Conservation (phyloP, 2,113 vertebrate species). For the Pollimyrus isidori region DNA sequence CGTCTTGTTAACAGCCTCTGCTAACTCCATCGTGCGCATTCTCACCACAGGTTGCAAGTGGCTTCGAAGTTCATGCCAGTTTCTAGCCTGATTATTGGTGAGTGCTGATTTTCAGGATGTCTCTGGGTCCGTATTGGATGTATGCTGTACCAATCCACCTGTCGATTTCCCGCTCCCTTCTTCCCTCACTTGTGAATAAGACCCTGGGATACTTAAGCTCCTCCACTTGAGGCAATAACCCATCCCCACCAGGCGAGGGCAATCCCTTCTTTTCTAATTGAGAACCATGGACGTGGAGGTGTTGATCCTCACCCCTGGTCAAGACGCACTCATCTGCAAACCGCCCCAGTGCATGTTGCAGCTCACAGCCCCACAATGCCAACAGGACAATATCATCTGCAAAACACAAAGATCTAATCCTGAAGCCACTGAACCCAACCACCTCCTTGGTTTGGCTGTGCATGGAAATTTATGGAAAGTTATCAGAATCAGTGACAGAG, state of each 20-base stretch:
- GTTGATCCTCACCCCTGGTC: neutral
- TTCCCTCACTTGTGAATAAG: neutral
- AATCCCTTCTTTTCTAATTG: neutral
- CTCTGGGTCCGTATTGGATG: neutral
- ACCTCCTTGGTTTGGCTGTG: neutral
- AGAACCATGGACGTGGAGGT: neutral
- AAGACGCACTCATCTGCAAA: neutral
- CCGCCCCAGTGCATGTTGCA: neutral
- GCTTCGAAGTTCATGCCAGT: constrained; percentile 96
- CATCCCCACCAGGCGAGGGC: neutral
- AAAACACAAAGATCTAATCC: neutral
- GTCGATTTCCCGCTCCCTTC: neutral
- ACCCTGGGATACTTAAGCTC: neutral
- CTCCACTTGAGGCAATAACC: neutral
- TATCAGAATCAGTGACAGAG: neutral
- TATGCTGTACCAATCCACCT: neutral
- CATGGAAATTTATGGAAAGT: neutral
- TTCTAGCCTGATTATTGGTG: constrained; percentile 91
- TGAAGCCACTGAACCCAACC: neutral
- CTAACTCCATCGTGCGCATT: neutral
- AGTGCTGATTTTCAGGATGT: constrained; percentile 41
- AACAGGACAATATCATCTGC: neutral
- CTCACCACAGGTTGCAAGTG: constrained; percentile 77
- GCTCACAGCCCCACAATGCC: neutral
- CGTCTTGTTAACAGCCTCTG: neutral